These are phyloP conservation scores for Morpho achilles DNA, from an alignment of 2,888 invertebrate species.

Conservation along the genomic window DNA sequence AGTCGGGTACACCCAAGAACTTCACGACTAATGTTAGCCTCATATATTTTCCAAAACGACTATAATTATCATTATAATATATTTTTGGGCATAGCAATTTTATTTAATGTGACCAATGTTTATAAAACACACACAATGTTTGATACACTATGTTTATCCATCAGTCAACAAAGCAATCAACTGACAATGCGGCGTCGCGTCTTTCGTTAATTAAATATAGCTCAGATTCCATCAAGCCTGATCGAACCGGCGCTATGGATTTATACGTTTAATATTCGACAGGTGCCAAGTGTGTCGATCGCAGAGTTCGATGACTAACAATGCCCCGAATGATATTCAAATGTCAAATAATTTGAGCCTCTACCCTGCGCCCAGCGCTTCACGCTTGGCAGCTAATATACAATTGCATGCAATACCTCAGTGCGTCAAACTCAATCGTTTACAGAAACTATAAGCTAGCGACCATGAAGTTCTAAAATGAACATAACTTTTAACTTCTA, in stretches of 20 bases:
- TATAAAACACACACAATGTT: too few species aligned
- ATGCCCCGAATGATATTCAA: conserved; percentile 76
- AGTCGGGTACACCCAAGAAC: too few species aligned
- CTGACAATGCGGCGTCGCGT: conserved; percentile 70
- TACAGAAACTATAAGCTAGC: conserved; percentile 5
- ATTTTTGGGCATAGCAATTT: too few species aligned
- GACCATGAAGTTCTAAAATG: too few species aligned
- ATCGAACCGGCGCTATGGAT: conserved; percentile 74
- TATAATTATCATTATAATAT: too few species aligned
- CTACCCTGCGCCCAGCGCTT: conserved; percentile 44
- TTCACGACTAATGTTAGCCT: too few species aligned
- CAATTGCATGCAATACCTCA: conserved; percentile 21
- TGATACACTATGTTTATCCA: conserved; percentile 2
- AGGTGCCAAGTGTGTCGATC: conserved; percentile 80
- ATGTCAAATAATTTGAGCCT: conserved; percentile 77
- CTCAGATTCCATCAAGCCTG: conserved; percentile 73
- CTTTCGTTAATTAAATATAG: conserved; percentile 75
- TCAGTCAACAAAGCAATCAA: conserved; percentile 40
- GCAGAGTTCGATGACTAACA: conserved; percentile 77
- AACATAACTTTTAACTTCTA: not conserved
- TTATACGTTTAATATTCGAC: conserved; percentile 79
- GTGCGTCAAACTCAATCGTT: not conserved
- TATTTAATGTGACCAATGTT: too few species aligned
- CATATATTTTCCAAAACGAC: too few species aligned
- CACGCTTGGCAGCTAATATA: conserved; percentile 29